Evolutionary conservation across 2,113 vertebrate genomes (phyloP).

Genomic region (Oreochromis tanganicae): DNA sequence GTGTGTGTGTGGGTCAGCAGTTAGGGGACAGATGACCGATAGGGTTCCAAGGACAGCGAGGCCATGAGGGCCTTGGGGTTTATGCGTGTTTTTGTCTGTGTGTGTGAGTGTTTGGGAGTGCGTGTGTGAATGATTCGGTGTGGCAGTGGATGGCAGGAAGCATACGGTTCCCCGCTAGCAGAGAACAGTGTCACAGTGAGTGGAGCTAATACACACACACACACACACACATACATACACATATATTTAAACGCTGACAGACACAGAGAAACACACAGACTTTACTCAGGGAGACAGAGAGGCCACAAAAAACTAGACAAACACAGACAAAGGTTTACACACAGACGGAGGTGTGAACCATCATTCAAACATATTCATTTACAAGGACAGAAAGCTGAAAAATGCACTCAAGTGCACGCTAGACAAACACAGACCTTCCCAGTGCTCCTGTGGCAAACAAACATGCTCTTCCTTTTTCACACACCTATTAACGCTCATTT

Average conservation of each 20-base stretch:
- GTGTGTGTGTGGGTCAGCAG: constrained; percentile 8
- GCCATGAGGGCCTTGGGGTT: constrained; percentile 5
- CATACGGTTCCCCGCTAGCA: constrained; percentile 53
- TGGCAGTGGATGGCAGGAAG: constrained; percentile 60
- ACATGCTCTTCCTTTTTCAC: neutral
- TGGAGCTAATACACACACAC: constrained; percentile 15
- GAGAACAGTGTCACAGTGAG: constrained; percentile 33
- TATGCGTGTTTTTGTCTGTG: neutral
- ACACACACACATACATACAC: neutral
- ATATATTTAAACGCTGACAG: neutral
- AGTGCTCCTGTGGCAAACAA: neutral
- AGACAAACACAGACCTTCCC: neutral
- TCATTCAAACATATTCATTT: neutral
- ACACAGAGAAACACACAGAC: neutral
- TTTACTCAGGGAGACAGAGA: neutral
- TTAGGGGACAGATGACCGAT: constrained; percentile 61
- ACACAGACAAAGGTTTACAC: neutral
- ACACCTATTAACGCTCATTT: neutral
- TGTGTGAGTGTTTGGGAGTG: neutral
- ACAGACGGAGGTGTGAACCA: constrained; percentile 5
- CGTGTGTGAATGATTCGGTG: constrained; percentile 44
- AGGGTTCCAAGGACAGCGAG: constrained; percentile 53
- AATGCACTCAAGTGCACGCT: neutral
- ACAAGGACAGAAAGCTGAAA: neutral
- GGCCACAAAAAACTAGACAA: neutral